Evolutionary conservation across 2,113 vertebrate species (phyloP).

Genomic region (Oncorhynchus nerka): DNA sequence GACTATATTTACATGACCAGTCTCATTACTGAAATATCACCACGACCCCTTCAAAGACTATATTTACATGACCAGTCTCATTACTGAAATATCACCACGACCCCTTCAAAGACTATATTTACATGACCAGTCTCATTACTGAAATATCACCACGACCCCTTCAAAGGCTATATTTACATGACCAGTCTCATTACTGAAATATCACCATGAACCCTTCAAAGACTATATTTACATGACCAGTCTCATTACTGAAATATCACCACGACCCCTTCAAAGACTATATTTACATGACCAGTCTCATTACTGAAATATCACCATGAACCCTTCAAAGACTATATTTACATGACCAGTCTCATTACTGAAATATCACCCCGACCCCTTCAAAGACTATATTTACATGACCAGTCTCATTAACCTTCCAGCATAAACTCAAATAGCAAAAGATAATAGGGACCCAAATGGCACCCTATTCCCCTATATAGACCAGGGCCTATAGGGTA

Average conservation of each 20-base stretch:
- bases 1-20: no score
- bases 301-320: slow-evolving; percentile 1
- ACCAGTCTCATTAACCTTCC: slow-evolving; percentile 35
- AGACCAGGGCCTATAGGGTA: no score
- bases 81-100: slow-evolving; percentile 31
- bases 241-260: no score
- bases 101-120: slow-evolving; percentile 21
- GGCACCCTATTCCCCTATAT: no score
- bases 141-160: background rate
- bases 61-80: slow-evolving; percentile 33
- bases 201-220: no score
- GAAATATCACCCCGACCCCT: slow-evolving; percentile 24
- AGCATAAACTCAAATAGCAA: slow-evolving; percentile 13
- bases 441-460: slow-evolving; percentile 2
- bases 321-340: slow-evolving; percentile 22
- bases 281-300: no score
- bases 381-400: slow-evolving; percentile 22
- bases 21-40: background rate
- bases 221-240: no score
- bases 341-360: slow-evolving; percentile 34
- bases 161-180: no score
- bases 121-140: slow-evolving; percentile 14
- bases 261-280: no score
- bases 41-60: background rate
- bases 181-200: no score